Evolutionary conservation across 2,113 vertebrate genomes (phyloP).

Genomic region (Tamias sibiricus): DNA sequence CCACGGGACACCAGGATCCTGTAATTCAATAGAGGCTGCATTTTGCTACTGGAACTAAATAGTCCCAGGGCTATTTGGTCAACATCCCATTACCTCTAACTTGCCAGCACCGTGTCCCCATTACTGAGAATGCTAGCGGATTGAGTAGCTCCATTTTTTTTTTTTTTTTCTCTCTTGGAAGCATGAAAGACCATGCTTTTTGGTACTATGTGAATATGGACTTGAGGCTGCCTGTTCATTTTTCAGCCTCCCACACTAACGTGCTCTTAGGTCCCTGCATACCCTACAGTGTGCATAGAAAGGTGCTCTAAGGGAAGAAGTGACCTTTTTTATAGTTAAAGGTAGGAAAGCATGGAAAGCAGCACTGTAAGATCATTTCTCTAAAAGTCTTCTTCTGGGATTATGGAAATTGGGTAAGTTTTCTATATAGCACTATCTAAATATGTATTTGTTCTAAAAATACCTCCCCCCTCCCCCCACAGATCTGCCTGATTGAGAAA

Average conservation of each 20-base stretch:
- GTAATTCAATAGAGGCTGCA: background rate
- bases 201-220: too few relatives aligned
- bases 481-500: background rate
- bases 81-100: too few relatives aligned
- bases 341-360: background rate
- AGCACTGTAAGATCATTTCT: background rate
- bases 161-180: too few relatives aligned
- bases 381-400: background rate
- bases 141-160: background rate
- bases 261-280: background rate
- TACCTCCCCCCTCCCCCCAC: too few relatives aligned
- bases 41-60: background rate
- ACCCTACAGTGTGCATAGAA: too few relatives aligned
- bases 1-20: background rate
- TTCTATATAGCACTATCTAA: background rate
- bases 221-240: background rate
- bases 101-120: too few relatives aligned
- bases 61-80: too few relatives aligned
- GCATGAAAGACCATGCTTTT: background rate
- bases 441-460: background rate
- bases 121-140: background rate
- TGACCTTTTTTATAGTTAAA: background rate
- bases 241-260: too few relatives aligned
- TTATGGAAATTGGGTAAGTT: background rate
- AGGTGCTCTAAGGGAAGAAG: rapidly evolving